Percentiles rank a stretch among this genome's conserved stretches.
Evolutionary conservation across 1,140 invertebrate genomes (phyloP).

Genomic region (Papilio polyxenes): DNA sequence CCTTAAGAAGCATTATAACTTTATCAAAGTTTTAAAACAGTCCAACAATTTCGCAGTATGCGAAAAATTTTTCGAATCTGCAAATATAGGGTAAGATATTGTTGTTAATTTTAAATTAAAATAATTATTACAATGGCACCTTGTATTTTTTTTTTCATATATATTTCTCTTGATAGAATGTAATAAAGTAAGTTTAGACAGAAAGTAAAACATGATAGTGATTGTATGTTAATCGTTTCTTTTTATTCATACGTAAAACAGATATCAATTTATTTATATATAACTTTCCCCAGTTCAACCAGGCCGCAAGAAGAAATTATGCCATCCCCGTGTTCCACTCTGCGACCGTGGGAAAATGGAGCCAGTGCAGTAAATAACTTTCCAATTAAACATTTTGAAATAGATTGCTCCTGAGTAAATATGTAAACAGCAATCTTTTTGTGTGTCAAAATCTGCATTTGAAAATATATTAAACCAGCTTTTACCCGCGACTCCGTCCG

Average conservation of each 20-base stretch:
- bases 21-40: constrained; percentile 55
- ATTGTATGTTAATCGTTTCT: no score
- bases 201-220: no score
- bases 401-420: no score
- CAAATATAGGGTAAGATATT: constrained; percentile 41
- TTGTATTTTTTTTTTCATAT: no score
- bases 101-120: neutral
- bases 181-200: no score
- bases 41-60: constrained; percentile 67
- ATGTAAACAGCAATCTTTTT: no score
- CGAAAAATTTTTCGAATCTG: constrained; percentile 54
- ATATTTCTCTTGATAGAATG: no score
- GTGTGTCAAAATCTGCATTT: no score
- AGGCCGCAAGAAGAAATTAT: neutral
- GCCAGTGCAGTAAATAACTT: neutral
- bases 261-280: neutral
- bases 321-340: neutral
- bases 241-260: no score
- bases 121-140: neutral
- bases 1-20: constrained; percentile 90
- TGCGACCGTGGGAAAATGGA: neutral
- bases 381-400: no score
- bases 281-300: neutral
- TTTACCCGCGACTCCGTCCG: no score
- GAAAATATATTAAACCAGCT: no score